These are phyloP conservation scores for Lasaia peninsularis DNA, from an alignment of 1,140 invertebrate species.

Conservation along the genomic window DNA sequence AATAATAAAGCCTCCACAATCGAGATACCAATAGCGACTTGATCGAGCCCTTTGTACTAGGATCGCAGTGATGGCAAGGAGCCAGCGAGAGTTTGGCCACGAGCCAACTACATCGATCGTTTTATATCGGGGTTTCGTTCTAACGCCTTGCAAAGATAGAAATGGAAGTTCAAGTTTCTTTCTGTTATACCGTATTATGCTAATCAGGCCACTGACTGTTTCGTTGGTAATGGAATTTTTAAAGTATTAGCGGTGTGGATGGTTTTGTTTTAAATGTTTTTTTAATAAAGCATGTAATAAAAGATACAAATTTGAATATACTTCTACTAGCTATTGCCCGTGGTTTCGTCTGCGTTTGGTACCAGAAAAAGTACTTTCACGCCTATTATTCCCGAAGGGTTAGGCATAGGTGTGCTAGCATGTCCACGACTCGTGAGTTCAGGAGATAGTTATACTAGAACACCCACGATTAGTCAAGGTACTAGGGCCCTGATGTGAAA, in stretches of 20 bases:
- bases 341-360: no score
- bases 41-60: slow-evolving; percentile 19
- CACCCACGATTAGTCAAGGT: no score
- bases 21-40: slow-evolving; percentile 10
- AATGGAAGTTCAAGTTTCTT: slow-evolving; percentile 24
- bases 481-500: no score
- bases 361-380: no score
- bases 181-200: slow-evolving; percentile 12
- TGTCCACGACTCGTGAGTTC: no score
- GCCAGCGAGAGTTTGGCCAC: slow-evolving; percentile 24
- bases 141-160: slow-evolving; percentile 21
- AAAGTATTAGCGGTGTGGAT: not conserved
- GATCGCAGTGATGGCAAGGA: slow-evolving; percentile 21
- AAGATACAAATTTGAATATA: no score
- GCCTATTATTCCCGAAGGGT: no score
- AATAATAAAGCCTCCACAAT: slow-evolving; percentile 10
- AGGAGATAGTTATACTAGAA: no score
- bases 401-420: no score
- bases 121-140: slow-evolving; percentile 18
- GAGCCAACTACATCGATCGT: slow-evolving; percentile 29
- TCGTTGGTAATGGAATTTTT: slow-evolving; percentile 3
- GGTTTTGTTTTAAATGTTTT: no score
- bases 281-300: no score
- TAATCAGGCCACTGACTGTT: slow-evolving; percentile 12
- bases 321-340: no score